A percentile compares a stretch with the other conserved stretches of the same genome.
Evolutionary conservation across 2,797 vertebrate species (phyloP).

Genomic region (Garrulus glandarius): DNA sequence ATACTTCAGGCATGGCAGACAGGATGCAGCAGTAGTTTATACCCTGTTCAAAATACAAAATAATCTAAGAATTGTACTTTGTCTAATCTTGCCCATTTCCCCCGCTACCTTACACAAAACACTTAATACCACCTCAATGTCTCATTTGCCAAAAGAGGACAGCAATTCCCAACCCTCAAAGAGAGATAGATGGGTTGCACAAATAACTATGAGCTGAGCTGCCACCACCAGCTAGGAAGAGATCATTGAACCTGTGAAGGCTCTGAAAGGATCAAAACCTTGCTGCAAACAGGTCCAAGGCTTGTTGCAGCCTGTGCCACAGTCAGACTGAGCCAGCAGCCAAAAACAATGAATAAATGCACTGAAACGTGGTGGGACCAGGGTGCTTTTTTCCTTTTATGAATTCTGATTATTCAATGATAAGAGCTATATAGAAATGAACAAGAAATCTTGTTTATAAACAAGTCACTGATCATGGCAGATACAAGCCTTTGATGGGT

Average conservation of each 20-base stretch:
- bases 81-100: not conserved
- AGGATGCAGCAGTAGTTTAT: not conserved
- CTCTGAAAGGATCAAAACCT: not conserved
- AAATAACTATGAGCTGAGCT: not conserved
- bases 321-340: not conserved
- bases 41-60: not conserved
- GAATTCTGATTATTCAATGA: not conserved
- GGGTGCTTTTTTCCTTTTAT: not conserved
- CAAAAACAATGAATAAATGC: not conserved
- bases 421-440: not conserved
- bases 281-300: not conserved
- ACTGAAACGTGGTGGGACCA: accelerated
- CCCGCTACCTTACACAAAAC: not conserved
- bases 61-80: not conserved
- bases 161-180: not conserved
- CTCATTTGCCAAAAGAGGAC: not conserved
- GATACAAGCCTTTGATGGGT: not conserved
- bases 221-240: accelerated
- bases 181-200: not conserved
- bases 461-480: not conserved
- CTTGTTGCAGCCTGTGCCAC: not conserved
- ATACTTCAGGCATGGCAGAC: not conserved
- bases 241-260: not conserved
- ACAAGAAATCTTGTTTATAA: not conserved
- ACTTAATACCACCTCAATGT: accelerated